Evolutionary conservation across 2,888 invertebrate species (phyloP).

Genomic region (Apamea monoglypha): DNA sequence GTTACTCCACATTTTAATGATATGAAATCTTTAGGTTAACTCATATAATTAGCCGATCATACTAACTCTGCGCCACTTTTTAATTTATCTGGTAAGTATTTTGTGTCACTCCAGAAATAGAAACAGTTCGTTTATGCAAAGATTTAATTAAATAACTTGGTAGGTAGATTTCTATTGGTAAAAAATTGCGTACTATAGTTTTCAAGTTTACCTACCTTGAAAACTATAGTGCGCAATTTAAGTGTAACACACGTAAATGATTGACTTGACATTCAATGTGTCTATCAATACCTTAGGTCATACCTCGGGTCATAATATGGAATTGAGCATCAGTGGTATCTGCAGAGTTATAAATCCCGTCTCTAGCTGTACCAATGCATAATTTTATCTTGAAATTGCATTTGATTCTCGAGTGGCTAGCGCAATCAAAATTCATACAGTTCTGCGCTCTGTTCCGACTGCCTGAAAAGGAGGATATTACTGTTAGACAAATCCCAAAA

Average conservation of each 20-base stretch:
- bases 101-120: not conserved
- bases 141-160: not conserved
- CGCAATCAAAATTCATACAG: slow-evolving; percentile 9
- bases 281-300: not conserved
- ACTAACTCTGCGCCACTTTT: not conserved
- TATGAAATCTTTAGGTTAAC: too few relatives aligned
- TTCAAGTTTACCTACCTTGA: not conserved
- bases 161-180: not conserved
- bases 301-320: not conserved
- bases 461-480: not conserved
- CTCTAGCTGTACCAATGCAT: not conserved
- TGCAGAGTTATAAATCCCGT: not conserved
- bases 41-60: not conserved
- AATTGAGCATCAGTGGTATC: not conserved
- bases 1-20: too few relatives aligned
- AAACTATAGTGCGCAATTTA: too few relatives aligned
- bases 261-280: not conserved
- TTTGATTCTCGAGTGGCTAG: slow-evolving; percentile 24
- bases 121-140: not conserved
- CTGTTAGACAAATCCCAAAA: not conserved
- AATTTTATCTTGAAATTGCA: slow-evolving; percentile 24
- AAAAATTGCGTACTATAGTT: not conserved
- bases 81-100: not conserved
- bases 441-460: not conserved
- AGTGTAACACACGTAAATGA: not conserved